Percentiles rank a stretch among this genome's conserved stretches.
phyloP scores from a whole-genome alignment of 2,888 invertebrate genomes.

The Cordilura impudica region DNA sequence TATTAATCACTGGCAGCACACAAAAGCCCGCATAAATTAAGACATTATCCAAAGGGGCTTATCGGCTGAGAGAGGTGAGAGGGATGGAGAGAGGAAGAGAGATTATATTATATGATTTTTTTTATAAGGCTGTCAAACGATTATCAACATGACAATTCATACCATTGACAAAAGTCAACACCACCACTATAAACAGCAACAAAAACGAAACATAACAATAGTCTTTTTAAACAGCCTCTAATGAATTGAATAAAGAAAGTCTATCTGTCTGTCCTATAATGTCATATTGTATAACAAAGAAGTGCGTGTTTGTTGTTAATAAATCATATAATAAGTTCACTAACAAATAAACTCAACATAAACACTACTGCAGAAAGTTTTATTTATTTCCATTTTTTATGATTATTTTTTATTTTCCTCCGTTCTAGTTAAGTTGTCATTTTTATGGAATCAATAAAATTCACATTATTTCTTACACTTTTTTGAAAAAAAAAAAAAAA shows the following conservation, averaged over 20 bases:
- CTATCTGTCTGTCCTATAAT: background rate
- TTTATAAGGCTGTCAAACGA: conserved; percentile 43
- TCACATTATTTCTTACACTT: too few relatives aligned
- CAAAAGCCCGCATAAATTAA: conserved; percentile 57
- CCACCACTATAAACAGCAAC: conserved; percentile 10
- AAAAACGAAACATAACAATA: background rate
- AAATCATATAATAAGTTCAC: conserved; percentile 31
- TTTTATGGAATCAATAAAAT: too few relatives aligned
- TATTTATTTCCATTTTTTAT: background rate
- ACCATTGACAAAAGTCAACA: conserved; percentile 54
- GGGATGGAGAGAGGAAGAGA: background rate
- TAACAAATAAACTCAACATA: conserved; percentile 15
- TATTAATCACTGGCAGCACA: conserved; percentile 55
- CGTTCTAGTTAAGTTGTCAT: conserved; percentile 6
- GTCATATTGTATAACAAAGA: conserved; percentile 1
- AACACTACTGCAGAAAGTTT: background rate
- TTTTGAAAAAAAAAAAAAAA: too few relatives aligned
- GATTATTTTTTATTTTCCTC: conserved; percentile 8
- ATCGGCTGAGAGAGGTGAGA: background rate
- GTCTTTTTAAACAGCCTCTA: conserved; percentile 6
- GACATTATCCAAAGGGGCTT: conserved; percentile 24
- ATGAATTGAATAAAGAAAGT: conserved; percentile 7
- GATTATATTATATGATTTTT: conserved; percentile 21
- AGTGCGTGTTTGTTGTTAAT: conserved; percentile 33
- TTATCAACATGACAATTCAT: conserved; percentile 58